Percentiles rank a stretch among this genome's conserved stretches.
Conservation (phyloP, 2,113 vertebrate genomes). For the Aphyosemion australe region DNA sequence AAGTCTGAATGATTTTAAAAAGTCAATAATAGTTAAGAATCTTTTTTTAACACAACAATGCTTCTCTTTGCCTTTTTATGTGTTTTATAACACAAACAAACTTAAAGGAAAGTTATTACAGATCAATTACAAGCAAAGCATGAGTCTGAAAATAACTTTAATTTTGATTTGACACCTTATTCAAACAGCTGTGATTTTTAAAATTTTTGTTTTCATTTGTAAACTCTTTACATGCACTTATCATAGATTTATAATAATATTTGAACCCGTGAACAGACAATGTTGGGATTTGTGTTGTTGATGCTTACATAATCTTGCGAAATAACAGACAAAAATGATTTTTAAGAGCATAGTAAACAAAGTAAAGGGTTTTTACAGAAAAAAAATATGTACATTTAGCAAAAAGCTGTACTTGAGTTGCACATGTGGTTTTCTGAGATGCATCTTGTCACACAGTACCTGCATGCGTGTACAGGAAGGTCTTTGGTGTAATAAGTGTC, state of each 20-base stretch:
- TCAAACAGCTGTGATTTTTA: not conserved
- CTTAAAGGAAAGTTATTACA: too few relatives aligned
- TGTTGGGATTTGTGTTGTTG: not conserved
- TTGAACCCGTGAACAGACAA: not conserved
- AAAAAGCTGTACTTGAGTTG: not conserved
- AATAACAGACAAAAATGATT: too few relatives aligned
- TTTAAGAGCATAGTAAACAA: not conserved
- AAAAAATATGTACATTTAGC: not conserved
- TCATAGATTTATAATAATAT: not conserved
- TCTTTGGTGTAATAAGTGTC: conserved; percentile 99
- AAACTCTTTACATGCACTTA: not conserved
- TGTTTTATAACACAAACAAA: too few relatives aligned
- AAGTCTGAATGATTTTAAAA: too few relatives aligned
- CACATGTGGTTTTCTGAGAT: not conserved
- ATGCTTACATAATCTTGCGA: too few relatives aligned
- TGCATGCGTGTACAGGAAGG: conserved; percentile 95
- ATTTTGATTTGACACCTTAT: not conserved
- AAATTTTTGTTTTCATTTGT: not conserved
- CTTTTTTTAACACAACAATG: too few relatives aligned
- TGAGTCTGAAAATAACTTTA: not conserved
- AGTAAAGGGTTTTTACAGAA: not conserved
- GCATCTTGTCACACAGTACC: conserved; percentile 76
- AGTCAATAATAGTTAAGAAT: too few relatives aligned
- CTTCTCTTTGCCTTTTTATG: too few relatives aligned
- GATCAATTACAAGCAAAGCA: not conserved